Evolutionary conservation across 2,888 invertebrate species (phyloP).

Genomic region (Liopterus haemorrhoidalis): DNA sequence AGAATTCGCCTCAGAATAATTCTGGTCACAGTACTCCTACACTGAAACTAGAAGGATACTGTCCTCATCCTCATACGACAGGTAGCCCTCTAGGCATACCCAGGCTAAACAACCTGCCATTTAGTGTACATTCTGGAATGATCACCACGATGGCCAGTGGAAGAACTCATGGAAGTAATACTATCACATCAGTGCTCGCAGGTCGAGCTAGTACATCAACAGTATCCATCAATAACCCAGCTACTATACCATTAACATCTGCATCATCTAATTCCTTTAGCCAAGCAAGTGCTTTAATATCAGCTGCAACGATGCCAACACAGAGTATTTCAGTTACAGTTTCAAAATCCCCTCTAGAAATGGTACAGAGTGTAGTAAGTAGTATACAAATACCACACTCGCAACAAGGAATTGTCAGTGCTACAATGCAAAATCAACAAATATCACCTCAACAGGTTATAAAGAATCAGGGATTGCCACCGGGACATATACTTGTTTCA

Average conservation of each 20-base stretch:
- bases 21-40: slow-evolving; percentile 7
- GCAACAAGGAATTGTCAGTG: slow-evolving; percentile 35
- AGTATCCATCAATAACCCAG: slow-evolving; percentile 63
- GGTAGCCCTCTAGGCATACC: slow-evolving; percentile 31
- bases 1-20: slow-evolving; percentile 25
- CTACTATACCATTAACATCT: slow-evolving; percentile 45
- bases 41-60: slow-evolving; percentile 38
- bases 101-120: slow-evolving; percentile 15
- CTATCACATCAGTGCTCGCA: slow-evolving; percentile 73
- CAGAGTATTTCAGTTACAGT: slow-evolving; percentile 43
- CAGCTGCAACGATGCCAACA: slow-evolving; percentile 47
- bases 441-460: slow-evolving; percentile 45
- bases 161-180: slow-evolving; percentile 71
- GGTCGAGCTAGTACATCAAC: slow-evolving; percentile 71
- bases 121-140: slow-evolving; percentile 41
- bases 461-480: slow-evolving; percentile 49
- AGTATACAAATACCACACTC: slow-evolving; percentile 57
- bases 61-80: slow-evolving; percentile 41
- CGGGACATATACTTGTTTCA: slow-evolving; percentile 69
- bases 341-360: slow-evolving; percentile 63
- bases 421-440: slow-evolving; percentile 40
- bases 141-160: slow-evolving; percentile 65
- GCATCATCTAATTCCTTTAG: slow-evolving; percentile 44
- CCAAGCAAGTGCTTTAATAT: slow-evolving; percentile 47
- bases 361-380: slow-evolving; percentile 72